phyloP scores from a whole-genome alignment of 2,797 vertebrate genomes.

The Epinephelus malabaricus region DNA sequence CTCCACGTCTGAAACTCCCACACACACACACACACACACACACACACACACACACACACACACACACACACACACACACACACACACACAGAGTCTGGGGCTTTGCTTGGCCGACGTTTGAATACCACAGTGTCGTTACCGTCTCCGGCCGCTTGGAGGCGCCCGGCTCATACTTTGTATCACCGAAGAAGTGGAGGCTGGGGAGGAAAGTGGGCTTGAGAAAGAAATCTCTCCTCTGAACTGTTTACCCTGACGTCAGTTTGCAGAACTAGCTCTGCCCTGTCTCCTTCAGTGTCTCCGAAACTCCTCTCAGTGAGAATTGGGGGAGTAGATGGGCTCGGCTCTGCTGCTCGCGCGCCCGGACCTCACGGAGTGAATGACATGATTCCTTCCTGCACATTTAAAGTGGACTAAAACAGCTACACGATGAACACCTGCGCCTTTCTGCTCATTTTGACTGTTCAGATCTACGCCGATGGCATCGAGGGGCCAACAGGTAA shows the following conservation, averaged over 20 bases:
- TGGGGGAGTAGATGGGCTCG: conserved; percentile 75
- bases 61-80: not conserved
- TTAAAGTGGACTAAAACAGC: conserved; percentile 87
- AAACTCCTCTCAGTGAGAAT: conserved; percentile 78
- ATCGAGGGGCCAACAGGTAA: conserved; percentile 91
- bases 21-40: not conserved
- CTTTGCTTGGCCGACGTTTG: conserved; percentile 30
- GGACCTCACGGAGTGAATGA: conserved; percentile 77
- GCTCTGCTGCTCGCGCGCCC: conserved; percentile 61
- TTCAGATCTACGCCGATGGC: conserved; percentile 88
- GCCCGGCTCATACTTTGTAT: conserved; percentile 70
- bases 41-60: not conserved
- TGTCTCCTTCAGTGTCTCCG: conserved; percentile 79
- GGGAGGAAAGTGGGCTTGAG: conserved; percentile 76
- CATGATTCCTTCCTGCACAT: conserved; percentile 76
- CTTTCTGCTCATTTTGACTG: conserved; percentile 86
- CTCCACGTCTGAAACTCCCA: not conserved
- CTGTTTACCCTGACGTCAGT: conserved; percentile 90
- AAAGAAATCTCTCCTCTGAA: conserved; percentile 82
- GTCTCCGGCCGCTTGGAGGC: conserved; percentile 79
- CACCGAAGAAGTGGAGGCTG: conserved; percentile 28
- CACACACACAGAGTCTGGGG: not conserved
- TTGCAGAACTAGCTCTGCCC: conserved; percentile 82
- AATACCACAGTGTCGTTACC: conserved; percentile 27
- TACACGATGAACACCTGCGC: conserved; percentile 88